Evolutionary conservation across 2,797 vertebrate species (phyloP).

Genomic region (Paramormyrops hopkinsi): DNA sequence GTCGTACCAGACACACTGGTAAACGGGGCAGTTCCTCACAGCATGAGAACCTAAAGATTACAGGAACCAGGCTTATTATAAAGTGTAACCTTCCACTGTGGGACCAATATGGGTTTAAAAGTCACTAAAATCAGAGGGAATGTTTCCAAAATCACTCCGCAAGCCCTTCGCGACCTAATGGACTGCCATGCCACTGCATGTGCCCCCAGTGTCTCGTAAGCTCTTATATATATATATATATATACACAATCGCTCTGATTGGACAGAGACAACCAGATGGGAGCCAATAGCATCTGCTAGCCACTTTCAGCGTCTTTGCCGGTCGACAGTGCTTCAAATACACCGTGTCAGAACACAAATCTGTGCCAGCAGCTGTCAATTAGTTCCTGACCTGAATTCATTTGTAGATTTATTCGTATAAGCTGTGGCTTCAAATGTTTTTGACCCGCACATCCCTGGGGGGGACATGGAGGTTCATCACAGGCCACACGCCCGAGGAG

Average conservation of each 20-base stretch:
- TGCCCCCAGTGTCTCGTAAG: not conserved
- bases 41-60: not conserved
- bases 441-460: not conserved
- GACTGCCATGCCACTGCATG: not conserved
- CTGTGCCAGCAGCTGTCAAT: not conserved
- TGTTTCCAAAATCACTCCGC: not conserved
- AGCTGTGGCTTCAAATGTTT: not conserved
- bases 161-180: not conserved
- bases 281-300: not conserved
- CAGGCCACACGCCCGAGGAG: not conserved
- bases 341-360: not conserved
- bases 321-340: not conserved
- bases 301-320: not conserved
- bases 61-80: not conserved
- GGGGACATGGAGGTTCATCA: not conserved
- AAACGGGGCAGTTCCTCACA: not conserved
- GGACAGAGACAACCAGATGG: not conserved
- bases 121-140: not conserved
- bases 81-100: not conserved
- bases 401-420: not conserved
- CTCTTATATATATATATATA: not conserved
- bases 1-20: not conserved
- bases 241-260: not conserved
- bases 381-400: not conserved
- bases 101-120: not conserved